Conservation (phyloP, 2,888 invertebrate genomes). For the Alsophila aescularia region DNA sequence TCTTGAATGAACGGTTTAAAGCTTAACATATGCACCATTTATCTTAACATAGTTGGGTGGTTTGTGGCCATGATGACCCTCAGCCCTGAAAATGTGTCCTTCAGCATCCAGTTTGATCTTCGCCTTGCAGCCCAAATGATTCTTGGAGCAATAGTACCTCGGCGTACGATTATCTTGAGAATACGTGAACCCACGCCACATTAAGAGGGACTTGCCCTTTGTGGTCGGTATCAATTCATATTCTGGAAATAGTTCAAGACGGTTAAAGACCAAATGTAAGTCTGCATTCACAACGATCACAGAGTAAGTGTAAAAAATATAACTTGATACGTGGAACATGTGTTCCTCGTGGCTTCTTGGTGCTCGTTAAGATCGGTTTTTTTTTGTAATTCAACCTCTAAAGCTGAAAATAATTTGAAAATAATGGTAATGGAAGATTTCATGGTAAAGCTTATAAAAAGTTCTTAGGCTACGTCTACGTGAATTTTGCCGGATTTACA, state of each 20-base stretch:
- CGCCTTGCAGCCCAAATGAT: conserved; percentile 10
- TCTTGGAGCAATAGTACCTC: conserved; percentile 14
- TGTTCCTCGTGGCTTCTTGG: too few relatives aligned
- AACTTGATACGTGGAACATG: too few relatives aligned
- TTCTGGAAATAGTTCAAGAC: conserved; percentile 9
- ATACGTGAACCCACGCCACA: conserved; percentile 47
- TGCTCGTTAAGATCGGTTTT: too few relatives aligned
- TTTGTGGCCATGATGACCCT: conserved; percentile 14
- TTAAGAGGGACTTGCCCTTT: conserved; percentile 41
- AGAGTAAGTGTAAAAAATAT: too few relatives aligned
- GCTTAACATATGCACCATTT: conserved; percentile 15
- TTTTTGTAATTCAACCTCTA: too few relatives aligned
- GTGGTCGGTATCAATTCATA: conserved; percentile 41
- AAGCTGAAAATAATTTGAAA: too few relatives aligned
- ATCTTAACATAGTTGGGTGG: conserved; percentile 17
- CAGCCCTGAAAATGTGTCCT: conserved; percentile 7
- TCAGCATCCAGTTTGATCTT: conserved; percentile 8
- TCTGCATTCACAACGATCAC: too few relatives aligned
- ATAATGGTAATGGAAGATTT: too few relatives aligned
- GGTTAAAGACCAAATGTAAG: neutral
- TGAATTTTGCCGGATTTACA: too few relatives aligned
- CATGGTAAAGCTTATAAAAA: too few relatives aligned
- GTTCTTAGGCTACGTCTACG: too few relatives aligned
- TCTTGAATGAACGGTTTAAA: neutral
- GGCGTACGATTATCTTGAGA: conserved; percentile 10